Base-by-base conservation (phyloP, 1,140 invertebrate genomes). In the Psilanteris sp. region DNA sequence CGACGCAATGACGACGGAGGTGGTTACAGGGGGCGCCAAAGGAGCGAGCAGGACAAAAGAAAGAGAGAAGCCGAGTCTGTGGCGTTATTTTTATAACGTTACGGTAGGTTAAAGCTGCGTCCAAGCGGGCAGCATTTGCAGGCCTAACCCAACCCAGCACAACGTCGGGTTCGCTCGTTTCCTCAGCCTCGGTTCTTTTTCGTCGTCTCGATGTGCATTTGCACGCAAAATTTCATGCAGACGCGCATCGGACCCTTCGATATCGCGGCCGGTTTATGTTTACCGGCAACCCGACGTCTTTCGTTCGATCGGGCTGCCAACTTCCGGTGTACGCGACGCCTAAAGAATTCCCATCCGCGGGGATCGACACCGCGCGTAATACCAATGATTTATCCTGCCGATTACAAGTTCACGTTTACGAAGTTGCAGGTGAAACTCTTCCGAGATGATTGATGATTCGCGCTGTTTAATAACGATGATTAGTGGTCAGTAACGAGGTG, bases 81-180 rank as follows among this genome's bases (percentile, higher is more conserved):
- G 61, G 77, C 78, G 82, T 87, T 86, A 86, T 87, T 86, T 87
- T 85, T 85, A 87, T 85, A 85, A 83, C 76, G 82, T 87, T 83
- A 85, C 81, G 84, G 72, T 86, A 87, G 84, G 83, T 86, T 87
- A 86, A 79, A 84, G 76, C 77, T 41, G 64, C 79, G 79, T 77
- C 76, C 81, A 75, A 84, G 81, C 83, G 79, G 77, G 66, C 77
- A 81, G 78, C 77, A 81, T n/a, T 39, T 78, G 77, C 55, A 15
- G 62, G 75, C 66, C 77, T 77, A 80, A 81, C 75, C 77, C 78
- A 77, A 75, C 75, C 77, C 57, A 70, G 62, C 44, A 18, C 31
- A 31, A 6, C 16, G 31, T 36, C 29, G 9, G 37, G 29, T 24
- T 66, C 41, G 13, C 14, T 16, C 16, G 20, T 22, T 39, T 37